These are phyloP conservation scores for Mechanitis messenoides DNA, from an alignment of 2,888 invertebrate genomes.

Conservation along the genomic window DNA sequence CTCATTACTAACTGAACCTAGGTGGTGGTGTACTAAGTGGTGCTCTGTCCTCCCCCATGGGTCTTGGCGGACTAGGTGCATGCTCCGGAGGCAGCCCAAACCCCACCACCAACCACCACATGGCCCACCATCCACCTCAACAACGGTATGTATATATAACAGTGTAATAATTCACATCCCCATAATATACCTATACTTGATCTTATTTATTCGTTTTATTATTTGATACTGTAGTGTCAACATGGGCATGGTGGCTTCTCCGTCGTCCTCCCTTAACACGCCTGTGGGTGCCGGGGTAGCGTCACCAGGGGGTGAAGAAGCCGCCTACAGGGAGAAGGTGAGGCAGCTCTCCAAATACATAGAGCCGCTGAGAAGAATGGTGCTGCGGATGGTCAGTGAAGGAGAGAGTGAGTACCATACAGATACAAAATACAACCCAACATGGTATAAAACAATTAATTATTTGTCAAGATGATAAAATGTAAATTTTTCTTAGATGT, in stretches of 20 bases:
- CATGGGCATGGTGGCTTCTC: slow-evolving; percentile 80
- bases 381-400: slow-evolving; percentile 90
- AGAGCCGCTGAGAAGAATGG: slow-evolving; percentile 93
- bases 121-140: slow-evolving; percentile 76
- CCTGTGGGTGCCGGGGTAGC: slow-evolving; percentile 75
- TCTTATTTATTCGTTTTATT: too few relatives aligned
- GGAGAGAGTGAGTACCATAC: slow-evolving; percentile 75
- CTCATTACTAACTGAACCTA: slow-evolving; percentile 5
- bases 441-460: too few relatives aligned
- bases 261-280: slow-evolving; percentile 88
- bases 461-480: too few relatives aligned
- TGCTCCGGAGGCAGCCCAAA: slow-evolving; percentile 80
- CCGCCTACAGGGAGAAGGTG: slow-evolving; percentile 94
- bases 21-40: slow-evolving; percentile 58
- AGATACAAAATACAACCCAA: not conserved
- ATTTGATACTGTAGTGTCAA: slow-evolving; percentile 40
- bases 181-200: too few relatives aligned
- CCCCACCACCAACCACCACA: slow-evolving; percentile 77
- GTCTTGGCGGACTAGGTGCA: slow-evolving; percentile 51
- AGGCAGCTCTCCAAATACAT: slow-evolving; percentile 95
- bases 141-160: slow-evolving; percentile 45
- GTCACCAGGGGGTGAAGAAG: slow-evolving; percentile 83
- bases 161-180: too few relatives aligned
- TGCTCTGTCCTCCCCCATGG: slow-evolving; percentile 66
- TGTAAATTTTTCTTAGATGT: slow-evolving; percentile 77